Evolutionary conservation across 2,797 vertebrate genomes (phyloP).

Genomic region (Periophthalmus magnuspinnatus): DNA sequence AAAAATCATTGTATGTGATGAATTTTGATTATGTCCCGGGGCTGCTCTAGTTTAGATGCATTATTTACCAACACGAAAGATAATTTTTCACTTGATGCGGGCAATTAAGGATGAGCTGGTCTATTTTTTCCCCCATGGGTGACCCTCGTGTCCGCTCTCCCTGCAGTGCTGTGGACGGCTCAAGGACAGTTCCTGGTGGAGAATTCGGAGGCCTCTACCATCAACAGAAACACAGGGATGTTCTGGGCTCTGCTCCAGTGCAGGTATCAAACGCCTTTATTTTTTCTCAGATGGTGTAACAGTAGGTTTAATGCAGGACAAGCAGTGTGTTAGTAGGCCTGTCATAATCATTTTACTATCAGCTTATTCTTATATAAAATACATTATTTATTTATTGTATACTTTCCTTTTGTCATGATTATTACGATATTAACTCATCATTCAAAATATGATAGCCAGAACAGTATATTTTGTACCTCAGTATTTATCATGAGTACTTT

Average conservation of each 20-base stretch:
- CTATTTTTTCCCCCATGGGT: conserved; percentile 21
- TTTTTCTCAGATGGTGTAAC: not conserved
- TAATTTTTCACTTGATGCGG: conserved; percentile 29
- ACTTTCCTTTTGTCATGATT: too few species aligned
- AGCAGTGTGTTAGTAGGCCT: too few species aligned
- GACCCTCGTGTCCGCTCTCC: conserved; percentile 2
- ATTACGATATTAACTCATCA: too few species aligned
- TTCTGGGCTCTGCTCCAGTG: conserved; percentile 85
- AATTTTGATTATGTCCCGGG: conserved; percentile 39
- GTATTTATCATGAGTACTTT: too few species aligned
- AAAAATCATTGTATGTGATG: conserved; percentile 38
- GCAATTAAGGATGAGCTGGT: conserved; percentile 30
- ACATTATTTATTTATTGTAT: too few species aligned
- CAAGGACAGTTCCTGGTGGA: conserved; percentile 81
- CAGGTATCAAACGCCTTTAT: conserved; percentile 67
- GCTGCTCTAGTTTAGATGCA: conserved; percentile 33
- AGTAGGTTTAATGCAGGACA: not conserved
- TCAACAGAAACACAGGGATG: conserved; percentile 82
- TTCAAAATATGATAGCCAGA: too few species aligned
- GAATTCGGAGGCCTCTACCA: conserved; percentile 81
- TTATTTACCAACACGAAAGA: conserved; percentile 36
- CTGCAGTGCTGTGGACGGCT: conserved; percentile 82
- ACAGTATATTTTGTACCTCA: too few species aligned
- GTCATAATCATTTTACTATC: not conserved
- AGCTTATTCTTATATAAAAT: not conserved